Evolutionary conservation across 2,888 invertebrate genomes (phyloP), one percentile per base, ranked within the genome.

Genomic region (Acleris laterana): DNA sequence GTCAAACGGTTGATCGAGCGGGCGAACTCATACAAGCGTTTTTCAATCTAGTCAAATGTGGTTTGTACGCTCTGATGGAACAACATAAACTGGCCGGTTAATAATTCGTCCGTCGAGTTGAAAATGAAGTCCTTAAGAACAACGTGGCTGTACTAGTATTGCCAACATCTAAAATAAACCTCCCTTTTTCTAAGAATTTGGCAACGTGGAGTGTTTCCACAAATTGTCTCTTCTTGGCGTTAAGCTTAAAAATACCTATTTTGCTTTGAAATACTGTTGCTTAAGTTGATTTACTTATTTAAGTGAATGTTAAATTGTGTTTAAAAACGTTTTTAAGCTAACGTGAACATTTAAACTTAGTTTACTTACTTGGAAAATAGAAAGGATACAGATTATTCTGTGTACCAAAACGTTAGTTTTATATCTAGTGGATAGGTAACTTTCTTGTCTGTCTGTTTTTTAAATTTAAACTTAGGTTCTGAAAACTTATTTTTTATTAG

Each of bases 191-290:
- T 60, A 51, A 57, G 20, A 56, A 65, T 44, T 66, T 66, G 66
- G 66, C 66, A 66, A 66, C 51, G 32, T 51, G 56, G 16, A 28
- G 52, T 52, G 66, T 66, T 49, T 59, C 52, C 44, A 46, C 66
- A 66, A 66, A 66, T 62, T 62, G 66, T 61, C 57, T 48, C 48
- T 16, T 17, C 57, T 57, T 57, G 19, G 49, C 49, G 57, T 48
- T 56, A 17, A 52, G 51, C 57, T 66, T 52, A 38, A 51, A 48
- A 66, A 66, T 66, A 46, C 46, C 57, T 44, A 46, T 46, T 25
- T n/a, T 53, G 42, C 46, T 66, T 62, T 62, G 62, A 66, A 61
- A 61, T 66, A 66, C 38, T 28, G 16, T 46, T 52, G 52, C 57
- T 57, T 66, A 57, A 66, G 61, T 56, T 19, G 49, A 59, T 59